Evolutionary conservation across 2,113 vertebrate genomes (phyloP).

Genomic region (Myrmophylax atrothorax): DNA sequence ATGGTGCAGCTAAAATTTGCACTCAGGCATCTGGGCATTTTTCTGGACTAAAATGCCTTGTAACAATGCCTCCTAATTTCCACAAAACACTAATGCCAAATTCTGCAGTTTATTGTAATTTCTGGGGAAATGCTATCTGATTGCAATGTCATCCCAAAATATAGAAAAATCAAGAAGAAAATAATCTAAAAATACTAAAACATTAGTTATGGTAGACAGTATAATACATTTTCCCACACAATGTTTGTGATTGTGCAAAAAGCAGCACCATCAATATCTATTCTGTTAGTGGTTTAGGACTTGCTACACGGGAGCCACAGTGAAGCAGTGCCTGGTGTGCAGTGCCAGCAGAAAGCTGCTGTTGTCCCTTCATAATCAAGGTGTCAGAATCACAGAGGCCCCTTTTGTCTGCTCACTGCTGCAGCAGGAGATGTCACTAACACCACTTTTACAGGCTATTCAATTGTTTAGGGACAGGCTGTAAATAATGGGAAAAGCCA

Average conservation of each 20-base stretch:
- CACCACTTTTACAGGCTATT: neutral
- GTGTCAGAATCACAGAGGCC: neutral
- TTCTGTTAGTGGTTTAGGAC: neutral
- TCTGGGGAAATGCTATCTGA: neutral
- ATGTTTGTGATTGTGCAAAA: neutral
- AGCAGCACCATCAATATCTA: neutral
- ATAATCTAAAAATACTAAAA: neutral
- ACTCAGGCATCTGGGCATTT: neutral
- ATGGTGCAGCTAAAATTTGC: neutral
- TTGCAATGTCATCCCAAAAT: neutral
- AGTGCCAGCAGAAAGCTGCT: neutral
- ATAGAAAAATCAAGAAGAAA: neutral
- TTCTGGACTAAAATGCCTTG: neutral
- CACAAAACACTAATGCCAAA: neutral
- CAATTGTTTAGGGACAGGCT: neutral
- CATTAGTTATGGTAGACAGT: neutral
- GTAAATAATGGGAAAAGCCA: neutral
- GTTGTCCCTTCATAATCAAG: neutral
- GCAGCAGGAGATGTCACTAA: neutral
- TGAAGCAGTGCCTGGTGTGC: neutral
- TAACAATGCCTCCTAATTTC: constrained; percentile 36
- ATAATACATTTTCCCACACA: neutral
- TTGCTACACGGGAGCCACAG: neutral
- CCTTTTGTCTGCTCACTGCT: neutral
- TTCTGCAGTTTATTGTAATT: neutral